Conservation (phyloP, 2,797 vertebrate species). For the Liasis olivaceus region DNA sequence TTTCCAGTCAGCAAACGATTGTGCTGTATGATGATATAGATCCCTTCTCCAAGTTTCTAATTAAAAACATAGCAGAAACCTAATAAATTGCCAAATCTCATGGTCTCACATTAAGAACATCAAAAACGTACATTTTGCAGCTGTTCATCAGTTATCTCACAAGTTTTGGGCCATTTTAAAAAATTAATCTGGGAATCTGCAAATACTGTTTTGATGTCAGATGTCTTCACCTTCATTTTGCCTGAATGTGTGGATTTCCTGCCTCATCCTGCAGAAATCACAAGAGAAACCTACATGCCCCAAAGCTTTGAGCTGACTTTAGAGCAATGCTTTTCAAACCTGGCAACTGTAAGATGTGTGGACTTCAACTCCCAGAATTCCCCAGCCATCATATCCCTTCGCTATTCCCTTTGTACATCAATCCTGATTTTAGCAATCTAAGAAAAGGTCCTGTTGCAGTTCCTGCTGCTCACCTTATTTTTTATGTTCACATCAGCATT, state of each 20-base stretch:
- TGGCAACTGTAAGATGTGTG: background rate
- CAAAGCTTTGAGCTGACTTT: background rate
- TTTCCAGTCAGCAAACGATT: no score
- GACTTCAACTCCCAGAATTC: background rate
- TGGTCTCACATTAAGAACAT: no score
- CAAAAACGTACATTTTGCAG: no score
- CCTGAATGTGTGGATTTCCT: background rate
- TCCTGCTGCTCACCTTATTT: conserved; percentile 79
- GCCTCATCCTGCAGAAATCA: background rate
- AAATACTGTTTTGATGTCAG: no score
- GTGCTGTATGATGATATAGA: no score
- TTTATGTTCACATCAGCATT: conserved; percentile 81
- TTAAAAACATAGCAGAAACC: no score
- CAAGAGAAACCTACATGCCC: background rate
- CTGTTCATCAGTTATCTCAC: no score
- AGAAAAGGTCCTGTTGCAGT: background rate
- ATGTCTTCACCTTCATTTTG: background rate
- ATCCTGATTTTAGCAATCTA: background rate
- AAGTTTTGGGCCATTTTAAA: no score
- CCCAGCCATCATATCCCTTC: background rate
- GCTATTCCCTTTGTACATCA: background rate
- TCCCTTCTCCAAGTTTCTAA: no score
- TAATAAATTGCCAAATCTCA: no score
- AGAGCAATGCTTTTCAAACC: background rate
- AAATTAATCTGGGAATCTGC: no score